These are phyloP conservation scores for Anabacerthia variegaticeps DNA, from an alignment of 2,797 vertebrate species.

Conservation along the genomic window DNA sequence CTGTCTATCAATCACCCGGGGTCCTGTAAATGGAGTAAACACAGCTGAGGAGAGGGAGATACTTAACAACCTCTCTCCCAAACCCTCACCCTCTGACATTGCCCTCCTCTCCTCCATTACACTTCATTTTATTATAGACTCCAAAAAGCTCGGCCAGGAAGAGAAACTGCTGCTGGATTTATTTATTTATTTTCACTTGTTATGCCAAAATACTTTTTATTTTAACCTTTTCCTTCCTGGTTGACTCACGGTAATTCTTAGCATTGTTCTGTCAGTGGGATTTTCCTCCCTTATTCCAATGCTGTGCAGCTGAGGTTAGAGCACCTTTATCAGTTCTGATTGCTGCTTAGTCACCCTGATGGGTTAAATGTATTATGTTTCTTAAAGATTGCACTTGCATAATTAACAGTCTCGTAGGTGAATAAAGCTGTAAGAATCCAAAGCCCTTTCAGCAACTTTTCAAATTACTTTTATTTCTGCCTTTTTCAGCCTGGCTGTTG, in stretches of 20 bases:
- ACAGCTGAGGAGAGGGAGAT: constrained; percentile 46
- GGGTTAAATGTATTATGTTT: constrained; percentile 30
- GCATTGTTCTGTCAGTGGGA: not conserved
- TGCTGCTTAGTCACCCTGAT: constrained; percentile 16
- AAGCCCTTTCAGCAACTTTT: constrained; percentile 36
- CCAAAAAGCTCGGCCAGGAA: constrained; percentile 25
- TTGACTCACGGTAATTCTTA: not conserved
- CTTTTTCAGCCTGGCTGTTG: not conserved
- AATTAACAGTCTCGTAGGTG: not conserved
- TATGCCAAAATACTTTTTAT: constrained; percentile 14
- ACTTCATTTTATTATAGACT: constrained; percentile 62
- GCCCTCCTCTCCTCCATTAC: constrained; percentile 48
- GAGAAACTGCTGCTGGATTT: constrained; percentile 19
- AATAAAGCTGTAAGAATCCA: constrained; percentile 17
- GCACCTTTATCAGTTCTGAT: not conserved
- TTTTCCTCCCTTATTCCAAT: not conserved
- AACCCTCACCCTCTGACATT: constrained; percentile 46
- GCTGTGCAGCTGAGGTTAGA: not conserved
- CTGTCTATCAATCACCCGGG: constrained; percentile 51
- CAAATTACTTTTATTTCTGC: constrained; percentile 6
- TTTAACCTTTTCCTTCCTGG: constrained; percentile 22
- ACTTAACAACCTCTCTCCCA: constrained; percentile 62
- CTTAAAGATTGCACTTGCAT: constrained; percentile 34
- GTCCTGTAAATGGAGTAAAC: constrained; percentile 54
- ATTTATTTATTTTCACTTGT: constrained; percentile 35